These are phyloP conservation scores for Cheilosia pagana DNA, from an alignment of 2,888 invertebrate genomes.

Conservation along the genomic window DNA sequence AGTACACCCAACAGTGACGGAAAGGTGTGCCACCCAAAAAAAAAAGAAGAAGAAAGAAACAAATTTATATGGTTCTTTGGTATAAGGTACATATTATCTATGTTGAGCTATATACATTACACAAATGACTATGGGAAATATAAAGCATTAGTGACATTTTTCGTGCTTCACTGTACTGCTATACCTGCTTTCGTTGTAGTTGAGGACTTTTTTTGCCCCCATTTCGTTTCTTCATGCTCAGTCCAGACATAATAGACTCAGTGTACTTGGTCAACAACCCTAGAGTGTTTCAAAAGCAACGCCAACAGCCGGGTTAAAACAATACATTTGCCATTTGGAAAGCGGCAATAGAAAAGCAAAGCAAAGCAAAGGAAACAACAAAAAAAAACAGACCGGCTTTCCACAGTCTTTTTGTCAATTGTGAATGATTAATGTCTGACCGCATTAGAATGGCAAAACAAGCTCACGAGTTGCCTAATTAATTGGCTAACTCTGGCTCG, in stretches of 20 bases:
- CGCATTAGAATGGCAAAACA: conserved; percentile 40
- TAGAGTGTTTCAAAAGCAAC: conserved; percentile 25
- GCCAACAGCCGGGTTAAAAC: conserved; percentile 28
- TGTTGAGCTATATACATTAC: conserved; percentile 39
- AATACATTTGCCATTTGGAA: conserved; percentile 48
- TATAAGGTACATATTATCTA: conserved; percentile 36
- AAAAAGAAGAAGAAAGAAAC: conserved; percentile 4
- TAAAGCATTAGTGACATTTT: conserved; percentile 41
- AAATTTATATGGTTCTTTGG: background rate
- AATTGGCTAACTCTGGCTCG: conserved; percentile 46
- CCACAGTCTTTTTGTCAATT: conserved; percentile 30
- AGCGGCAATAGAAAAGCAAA: conserved; percentile 1
- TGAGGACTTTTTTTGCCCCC: conserved; percentile 11
- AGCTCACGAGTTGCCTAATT: conserved; percentile 36
- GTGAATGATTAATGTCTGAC: conserved; percentile 67
- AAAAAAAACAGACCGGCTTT: conserved; percentile 14
- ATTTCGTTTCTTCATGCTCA: conserved; percentile 3
- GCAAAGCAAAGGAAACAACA: background rate
- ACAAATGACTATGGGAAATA: conserved; percentile 28
- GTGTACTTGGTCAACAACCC: conserved; percentile 59
- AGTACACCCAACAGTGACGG: conserved; percentile 35
- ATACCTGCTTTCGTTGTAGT: conserved; percentile 58
- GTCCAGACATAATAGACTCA: conserved; percentile 14
- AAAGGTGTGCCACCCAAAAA: conserved; percentile 49
- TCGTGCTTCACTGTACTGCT: conserved; percentile 10